These are phyloP conservation scores for Acanthurus lineatus DNA, from an alignment of 2,797 vertebrate genomes.

Conservation along the genomic window DNA sequence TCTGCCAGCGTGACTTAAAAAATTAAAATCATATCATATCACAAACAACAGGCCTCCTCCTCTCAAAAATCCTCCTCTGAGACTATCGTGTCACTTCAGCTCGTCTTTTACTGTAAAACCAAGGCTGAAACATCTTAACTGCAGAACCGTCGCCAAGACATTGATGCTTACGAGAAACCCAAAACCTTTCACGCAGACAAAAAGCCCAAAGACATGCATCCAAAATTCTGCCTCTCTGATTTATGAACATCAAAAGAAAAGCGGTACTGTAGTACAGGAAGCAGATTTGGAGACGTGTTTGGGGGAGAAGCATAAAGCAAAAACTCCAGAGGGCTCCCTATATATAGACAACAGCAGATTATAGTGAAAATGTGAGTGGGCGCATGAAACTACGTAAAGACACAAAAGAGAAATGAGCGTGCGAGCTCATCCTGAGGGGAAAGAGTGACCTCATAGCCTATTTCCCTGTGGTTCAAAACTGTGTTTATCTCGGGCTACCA, in stretches of 20 bases:
- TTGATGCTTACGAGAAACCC: constrained; percentile 26
- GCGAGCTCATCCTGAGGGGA: constrained; percentile 48
- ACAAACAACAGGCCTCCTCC: not conserved
- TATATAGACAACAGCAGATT: constrained; percentile 60
- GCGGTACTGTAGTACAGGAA: constrained; percentile 33
- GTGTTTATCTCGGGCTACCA: constrained; percentile 29
- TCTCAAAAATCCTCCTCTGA: not conserved
- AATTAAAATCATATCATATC: too few species aligned
- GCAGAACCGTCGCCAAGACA: constrained; percentile 8
- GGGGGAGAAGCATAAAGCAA: constrained; percentile 51
- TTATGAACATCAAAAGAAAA: constrained; percentile 55
- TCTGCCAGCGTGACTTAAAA: not conserved
- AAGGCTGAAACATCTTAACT: constrained; percentile 11
- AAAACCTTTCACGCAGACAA: constrained; percentile 22
- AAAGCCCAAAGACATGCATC: constrained; percentile 39
- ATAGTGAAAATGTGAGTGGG: constrained; percentile 60
- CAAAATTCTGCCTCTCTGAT: constrained; percentile 32
- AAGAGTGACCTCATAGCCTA: constrained; percentile 53
- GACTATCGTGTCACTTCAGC: not conserved
- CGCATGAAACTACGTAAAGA: constrained; percentile 51
- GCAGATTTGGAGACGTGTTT: constrained; percentile 48
- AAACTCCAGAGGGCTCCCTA: constrained; percentile 38
- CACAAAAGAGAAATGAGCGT: constrained; percentile 31
- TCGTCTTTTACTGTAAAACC: not conserved
- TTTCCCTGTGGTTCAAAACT: constrained; percentile 51